Evolutionary conservation across 2,113 vertebrate species (phyloP), one percentile per base, ranked within the genome.

Genomic region (Sturnira hondurensis): DNA sequence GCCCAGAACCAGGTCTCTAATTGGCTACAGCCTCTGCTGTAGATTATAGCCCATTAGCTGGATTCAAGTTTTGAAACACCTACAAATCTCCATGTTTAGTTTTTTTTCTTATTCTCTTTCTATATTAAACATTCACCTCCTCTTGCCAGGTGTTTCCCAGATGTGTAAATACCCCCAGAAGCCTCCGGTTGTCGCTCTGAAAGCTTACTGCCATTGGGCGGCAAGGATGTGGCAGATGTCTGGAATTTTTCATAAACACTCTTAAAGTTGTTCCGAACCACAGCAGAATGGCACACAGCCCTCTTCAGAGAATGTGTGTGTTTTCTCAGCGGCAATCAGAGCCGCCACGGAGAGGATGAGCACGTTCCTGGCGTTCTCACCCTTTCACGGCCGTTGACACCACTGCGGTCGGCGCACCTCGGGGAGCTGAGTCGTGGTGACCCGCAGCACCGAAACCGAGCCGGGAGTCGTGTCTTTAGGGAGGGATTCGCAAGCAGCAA

Each of bases 131-230:
- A 3, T 74, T 89, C 61, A 81, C 65, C 82, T 87, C 17, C 73
- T 93, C 86, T 81, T 45, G 41, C 81, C 98, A 97, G 98, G 97
- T 98, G 97, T 96, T 94, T 70, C 52, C 97, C 98, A 97, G 95
- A 97, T 98, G 98, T 98, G 91, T 95, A 74, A 97, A 96, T 38
- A 95, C 4, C 81, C 70, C 95, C 81, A 36, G 26, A 82, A 96
- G 92, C 65, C 96, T 80, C n/a, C 56, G 63, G 85, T 74, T 58
- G 96, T 65, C 33, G 45, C 89, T 94, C 45, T 94, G 82, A 15
- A 3, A 84, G 85, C 84, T 86, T 95, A 93, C 85, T 92, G 89
- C 77, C 92, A 89, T 56, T 47, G 91, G 84, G 94, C 54, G 47
- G 89, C 90, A 97, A 96, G 94, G 94, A 96, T 82, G 91, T 58